Conservation (phyloP, 2,888 invertebrate genomes). For the Ptycholaimellus sp. region DNA sequence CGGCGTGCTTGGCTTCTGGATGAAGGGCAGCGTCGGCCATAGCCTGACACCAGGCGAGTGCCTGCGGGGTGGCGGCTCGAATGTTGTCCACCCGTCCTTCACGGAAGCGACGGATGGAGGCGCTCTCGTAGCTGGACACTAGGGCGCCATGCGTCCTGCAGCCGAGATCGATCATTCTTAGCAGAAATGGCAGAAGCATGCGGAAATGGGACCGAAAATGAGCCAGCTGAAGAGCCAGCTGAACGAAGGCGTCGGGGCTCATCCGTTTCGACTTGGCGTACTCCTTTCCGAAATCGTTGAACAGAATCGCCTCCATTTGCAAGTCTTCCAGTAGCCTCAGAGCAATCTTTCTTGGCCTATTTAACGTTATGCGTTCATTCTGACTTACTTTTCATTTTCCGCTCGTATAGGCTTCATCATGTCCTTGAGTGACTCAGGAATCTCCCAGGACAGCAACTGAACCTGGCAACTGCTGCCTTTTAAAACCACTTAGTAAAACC, state of each 20-base stretch:
- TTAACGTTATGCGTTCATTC: too few species aligned
- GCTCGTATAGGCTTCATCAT: too few species aligned
- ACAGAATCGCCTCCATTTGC: constrained; percentile 66
- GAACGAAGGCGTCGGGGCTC: constrained; percentile 88
- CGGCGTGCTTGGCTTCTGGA: constrained; percentile 1
- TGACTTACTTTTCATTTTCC: too few species aligned
- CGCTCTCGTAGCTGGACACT: constrained; percentile 90
- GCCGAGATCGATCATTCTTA: neutral
- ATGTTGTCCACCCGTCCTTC: constrained; percentile 82
- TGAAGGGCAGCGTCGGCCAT: too few species aligned
- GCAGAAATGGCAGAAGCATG: neutral
- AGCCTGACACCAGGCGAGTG: constrained; percentile 62
- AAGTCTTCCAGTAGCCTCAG: constrained; percentile 57
- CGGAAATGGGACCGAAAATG: constrained; percentile 49
- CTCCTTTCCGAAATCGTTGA: constrained; percentile 64
- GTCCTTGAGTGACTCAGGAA: too few species aligned
- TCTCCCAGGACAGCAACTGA: too few species aligned
- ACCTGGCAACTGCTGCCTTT: too few species aligned
- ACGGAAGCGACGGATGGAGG: constrained; percentile 60
- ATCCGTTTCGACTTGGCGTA: constrained; percentile 82
- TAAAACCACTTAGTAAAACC: too few species aligned
- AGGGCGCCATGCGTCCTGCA: constrained; percentile 59
- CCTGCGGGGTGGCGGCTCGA: constrained; percentile 64
- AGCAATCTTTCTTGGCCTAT: too few species aligned
- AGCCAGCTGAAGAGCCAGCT: constrained; percentile 73